These are phyloP conservation scores for Drosophila vallismaia DNA, from an alignment of 2,888 invertebrate species.

Conservation along the genomic window DNA sequence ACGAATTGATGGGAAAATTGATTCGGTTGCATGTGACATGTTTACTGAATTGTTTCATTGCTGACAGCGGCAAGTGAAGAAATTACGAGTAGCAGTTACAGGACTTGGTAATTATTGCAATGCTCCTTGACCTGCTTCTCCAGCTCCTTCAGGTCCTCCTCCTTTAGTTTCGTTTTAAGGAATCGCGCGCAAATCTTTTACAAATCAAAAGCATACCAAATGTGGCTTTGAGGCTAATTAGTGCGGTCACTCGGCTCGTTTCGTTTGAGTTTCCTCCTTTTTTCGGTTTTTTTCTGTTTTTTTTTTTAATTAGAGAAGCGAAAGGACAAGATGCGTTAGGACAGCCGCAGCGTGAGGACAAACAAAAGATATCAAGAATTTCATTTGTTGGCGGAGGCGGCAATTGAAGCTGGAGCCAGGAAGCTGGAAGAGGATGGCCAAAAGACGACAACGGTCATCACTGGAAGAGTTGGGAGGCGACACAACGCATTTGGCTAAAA, in stretches of 20 bases:
- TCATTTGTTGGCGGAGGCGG: conserved; percentile 69
- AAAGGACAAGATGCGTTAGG: conserved; percentile 79
- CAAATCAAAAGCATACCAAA: conserved; percentile 77
- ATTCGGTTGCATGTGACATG: conserved; percentile 83
- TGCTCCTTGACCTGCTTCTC: not conserved
- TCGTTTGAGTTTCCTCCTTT: conserved; percentile 20
- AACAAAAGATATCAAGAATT: conserved; percentile 80
- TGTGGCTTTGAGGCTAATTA: conserved; percentile 83
- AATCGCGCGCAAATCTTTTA: conserved; percentile 67
- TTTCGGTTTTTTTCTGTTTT: conserved; percentile 16
- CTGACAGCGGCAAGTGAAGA: conserved; percentile 32
- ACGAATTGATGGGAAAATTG: conserved; percentile 82
- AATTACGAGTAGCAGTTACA: conserved; percentile 2
- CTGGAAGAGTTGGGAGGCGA: conserved; percentile 48
- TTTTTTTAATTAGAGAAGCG: conserved; percentile 81
- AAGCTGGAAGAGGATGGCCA: conserved; percentile 27
- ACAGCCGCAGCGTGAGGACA: conserved; percentile 68
- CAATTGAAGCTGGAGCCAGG: conserved; percentile 51
- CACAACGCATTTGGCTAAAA: conserved; percentile 73
- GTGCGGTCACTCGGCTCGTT: conserved; percentile 80
- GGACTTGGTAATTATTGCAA: conserved; percentile 56
- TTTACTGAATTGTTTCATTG: conserved; percentile 73
- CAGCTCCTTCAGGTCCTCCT: not conserved
- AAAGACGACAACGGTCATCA: conserved; percentile 58
- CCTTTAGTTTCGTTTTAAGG: conserved; percentile 27